These are phyloP conservation scores for Paramuricea clavata DNA, from an alignment of 92 coral and sea anemone species.

Conservation along the genomic window DNA sequence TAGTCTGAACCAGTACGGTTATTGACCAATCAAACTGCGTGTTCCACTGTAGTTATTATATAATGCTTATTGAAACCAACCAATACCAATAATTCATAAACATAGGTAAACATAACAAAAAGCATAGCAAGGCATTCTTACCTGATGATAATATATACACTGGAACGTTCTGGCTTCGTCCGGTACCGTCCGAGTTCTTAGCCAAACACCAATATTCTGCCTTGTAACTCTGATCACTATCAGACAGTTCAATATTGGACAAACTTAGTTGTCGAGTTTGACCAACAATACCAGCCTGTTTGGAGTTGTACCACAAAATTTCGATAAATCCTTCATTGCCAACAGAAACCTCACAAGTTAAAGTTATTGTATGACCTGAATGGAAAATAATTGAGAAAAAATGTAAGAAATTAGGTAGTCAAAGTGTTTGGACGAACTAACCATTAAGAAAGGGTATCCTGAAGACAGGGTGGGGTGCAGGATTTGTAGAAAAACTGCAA, in stretches of 20 bases:
- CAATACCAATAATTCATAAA: too few relatives aligned
- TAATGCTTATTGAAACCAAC: too few relatives aligned
- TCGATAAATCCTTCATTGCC: constrained; percentile 44
- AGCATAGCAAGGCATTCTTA: neutral
- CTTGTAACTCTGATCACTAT: constrained; percentile 4
- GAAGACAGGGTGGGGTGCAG: too few relatives aligned
- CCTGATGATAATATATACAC: constrained; percentile 44
- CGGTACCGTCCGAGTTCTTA: constrained; percentile 50
- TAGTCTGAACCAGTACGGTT: too few relatives aligned
- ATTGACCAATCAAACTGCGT: too few relatives aligned
- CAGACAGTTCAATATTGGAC: neutral
- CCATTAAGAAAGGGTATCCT: too few relatives aligned
- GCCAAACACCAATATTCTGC: constrained; percentile 55
- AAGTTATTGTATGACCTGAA: constrained; percentile 51
- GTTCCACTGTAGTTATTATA: too few relatives aligned
- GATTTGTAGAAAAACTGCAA: too few relatives aligned
- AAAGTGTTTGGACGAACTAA: too few relatives aligned
- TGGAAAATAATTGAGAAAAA: neutral
- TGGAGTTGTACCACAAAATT: constrained; percentile 47
- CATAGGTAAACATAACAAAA: too few relatives aligned
- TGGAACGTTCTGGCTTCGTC: constrained; percentile 47
- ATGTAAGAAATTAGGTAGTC: too few relatives aligned
- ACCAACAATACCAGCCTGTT: neutral
- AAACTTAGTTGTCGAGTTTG: neutral
- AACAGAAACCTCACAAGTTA: constrained; percentile 46